Evolutionary conservation across 2,113 vertebrate species (phyloP), one percentile per base, ranked within the genome.

Genomic region (Gyps fulvus): DNA sequence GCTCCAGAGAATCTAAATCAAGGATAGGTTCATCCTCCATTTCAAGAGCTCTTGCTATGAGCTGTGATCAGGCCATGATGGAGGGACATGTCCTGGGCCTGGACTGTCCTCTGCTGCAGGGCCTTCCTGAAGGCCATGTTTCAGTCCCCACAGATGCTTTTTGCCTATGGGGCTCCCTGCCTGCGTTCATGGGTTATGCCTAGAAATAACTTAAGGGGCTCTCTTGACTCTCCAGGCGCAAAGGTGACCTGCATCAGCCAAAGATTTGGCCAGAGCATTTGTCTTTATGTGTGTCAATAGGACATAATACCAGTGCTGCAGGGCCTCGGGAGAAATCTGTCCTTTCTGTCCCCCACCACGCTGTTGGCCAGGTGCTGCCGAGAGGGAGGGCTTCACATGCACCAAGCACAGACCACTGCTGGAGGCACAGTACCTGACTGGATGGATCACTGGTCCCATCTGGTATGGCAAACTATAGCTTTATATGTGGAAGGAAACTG

Each of bases 11-110:
- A n/a, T 43, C n/a, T 47, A 61, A 83, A 57, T 20, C 29, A 83
- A 52, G 12, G 16, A 10, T 45, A n/a, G 2, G 11, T 36, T 72
- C 66, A 72, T 59, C 8, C 16, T 72, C 52, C 7, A 3, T 32
- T 40, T 69, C 43, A 61, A 72, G 11, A 43, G 11, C 10, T 67
- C 57, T 50, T 65, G 6, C 13, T 84, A 2, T 19, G 16, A 61
- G 7, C 9, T 21, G 8, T 11, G 36, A 71, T 63, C 3, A 52
- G 40, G 5, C 8, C 1, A 1, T 6, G 15, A 17, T 54, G n/a
- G 59, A 87, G 21, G 36, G 10, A 72, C 1, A 25, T 27, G 21
- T 27, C 26, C 23, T 36, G 34, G 7, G 4, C 4, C 4, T 42
- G 8, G 8, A 5, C 5, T 36, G 11, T 57, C 14, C 31, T 42